Conservation (phyloP, 2,888 invertebrate species). For the Helleia helle region DNA sequence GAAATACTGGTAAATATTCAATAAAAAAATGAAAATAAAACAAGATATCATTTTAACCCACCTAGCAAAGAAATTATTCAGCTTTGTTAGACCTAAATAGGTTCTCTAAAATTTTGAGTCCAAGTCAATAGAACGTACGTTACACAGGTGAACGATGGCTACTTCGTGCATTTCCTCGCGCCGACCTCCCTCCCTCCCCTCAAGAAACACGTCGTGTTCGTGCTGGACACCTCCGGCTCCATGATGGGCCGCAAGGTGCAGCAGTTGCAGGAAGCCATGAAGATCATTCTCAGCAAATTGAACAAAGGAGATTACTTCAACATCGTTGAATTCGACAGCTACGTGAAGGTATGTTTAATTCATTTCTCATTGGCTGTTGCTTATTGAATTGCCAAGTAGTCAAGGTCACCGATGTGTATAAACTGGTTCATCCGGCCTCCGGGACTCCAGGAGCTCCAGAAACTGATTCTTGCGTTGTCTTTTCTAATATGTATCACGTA, state of each 20-base stretch:
- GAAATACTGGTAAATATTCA: constrained; percentile 65
- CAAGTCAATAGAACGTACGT: background rate
- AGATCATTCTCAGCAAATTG: constrained; percentile 77
- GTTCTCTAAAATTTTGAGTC: too few species aligned
- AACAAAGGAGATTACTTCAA: constrained; percentile 77
- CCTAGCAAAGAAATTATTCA: too few species aligned
- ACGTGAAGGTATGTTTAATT: constrained; percentile 41
- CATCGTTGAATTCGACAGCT: constrained; percentile 78
- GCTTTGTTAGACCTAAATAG: too few species aligned
- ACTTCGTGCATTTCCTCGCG: constrained; percentile 85
- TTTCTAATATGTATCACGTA: too few species aligned
- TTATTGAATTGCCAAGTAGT: background rate
- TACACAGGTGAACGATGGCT: constrained; percentile 77
- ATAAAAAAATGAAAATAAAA: too few species aligned
- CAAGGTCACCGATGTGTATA: background rate
- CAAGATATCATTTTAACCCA: too few species aligned
- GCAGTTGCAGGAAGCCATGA: constrained; percentile 80
- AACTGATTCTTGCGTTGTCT: too few species aligned
- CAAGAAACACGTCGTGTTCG: constrained; percentile 80
- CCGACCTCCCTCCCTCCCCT: constrained; percentile 74
- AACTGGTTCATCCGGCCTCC: too few species aligned
- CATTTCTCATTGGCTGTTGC: background rate
- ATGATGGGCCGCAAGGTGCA: constrained; percentile 80
- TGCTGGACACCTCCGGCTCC: constrained; percentile 84
- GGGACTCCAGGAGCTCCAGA: too few species aligned